Conservation (phyloP, 2,113 vertebrate species). For the Cygnus atratus region DNA sequence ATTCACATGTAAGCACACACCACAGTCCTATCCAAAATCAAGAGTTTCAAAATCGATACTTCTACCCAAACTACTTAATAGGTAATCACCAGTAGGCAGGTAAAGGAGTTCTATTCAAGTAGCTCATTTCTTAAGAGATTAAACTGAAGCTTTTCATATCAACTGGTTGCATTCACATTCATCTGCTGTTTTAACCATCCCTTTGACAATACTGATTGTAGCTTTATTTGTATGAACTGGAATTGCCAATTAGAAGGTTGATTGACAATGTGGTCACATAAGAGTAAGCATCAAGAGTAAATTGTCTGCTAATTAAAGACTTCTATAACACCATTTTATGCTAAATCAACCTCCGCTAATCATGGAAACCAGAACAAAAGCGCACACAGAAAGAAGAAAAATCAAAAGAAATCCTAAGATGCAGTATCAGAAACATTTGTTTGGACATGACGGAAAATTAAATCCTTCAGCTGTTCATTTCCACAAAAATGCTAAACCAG, state of each 20-base stretch:
- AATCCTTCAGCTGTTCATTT: background rate
- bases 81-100: constrained; percentile 23
- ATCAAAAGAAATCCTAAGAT: background rate
- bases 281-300: constrained; percentile 34
- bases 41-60: constrained; percentile 46
- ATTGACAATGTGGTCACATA: constrained; percentile 46
- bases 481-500: background rate
- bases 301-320: constrained; percentile 38
- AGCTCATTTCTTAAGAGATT: constrained; percentile 45
- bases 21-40: constrained; percentile 18
- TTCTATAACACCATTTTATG: background rate
- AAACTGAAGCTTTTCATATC: constrained; percentile 19
- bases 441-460: background rate
- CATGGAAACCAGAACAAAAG: background rate
- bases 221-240: constrained; percentile 27
- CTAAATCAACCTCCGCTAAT: constrained; percentile 1
- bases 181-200: constrained; percentile 10
- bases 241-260: constrained; percentile 27
- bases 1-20: constrained; percentile 48
- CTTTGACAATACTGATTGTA: constrained; percentile 22
- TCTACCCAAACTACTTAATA: constrained; percentile 37
- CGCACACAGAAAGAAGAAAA: background rate
- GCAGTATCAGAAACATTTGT: background rate
- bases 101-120: constrained; percentile 16
- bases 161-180: background rate